Percentiles rank a stretch among this genome's conserved stretches.
Evolutionary conservation across 2,113 vertebrate species (phyloP).

Genomic region (Sylvia atricapilla): DNA sequence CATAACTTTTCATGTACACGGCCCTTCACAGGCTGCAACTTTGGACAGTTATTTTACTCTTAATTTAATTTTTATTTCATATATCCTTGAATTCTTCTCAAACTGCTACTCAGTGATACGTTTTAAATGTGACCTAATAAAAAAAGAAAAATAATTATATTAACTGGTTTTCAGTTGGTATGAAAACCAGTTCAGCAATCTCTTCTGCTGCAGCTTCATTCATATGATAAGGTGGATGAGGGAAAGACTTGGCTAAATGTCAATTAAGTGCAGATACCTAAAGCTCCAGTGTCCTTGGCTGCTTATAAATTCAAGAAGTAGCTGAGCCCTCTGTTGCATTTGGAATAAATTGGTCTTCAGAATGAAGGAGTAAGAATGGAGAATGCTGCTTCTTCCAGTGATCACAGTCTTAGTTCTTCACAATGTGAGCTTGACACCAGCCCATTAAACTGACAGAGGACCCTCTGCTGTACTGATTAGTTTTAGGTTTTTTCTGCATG

Average conservation of each 20-base stretch:
- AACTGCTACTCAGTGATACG: neutral
- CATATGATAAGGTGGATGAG: neutral
- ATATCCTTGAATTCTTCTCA: neutral
- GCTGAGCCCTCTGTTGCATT: neutral
- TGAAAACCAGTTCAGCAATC: neutral
- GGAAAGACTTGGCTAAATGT: neutral
- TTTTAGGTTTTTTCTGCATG: neutral
- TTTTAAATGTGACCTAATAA: neutral
- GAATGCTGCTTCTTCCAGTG: neutral
- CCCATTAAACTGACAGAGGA: neutral
- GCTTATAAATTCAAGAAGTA: neutral
- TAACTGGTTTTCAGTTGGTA: neutral
- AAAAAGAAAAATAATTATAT: neutral
- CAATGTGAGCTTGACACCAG: neutral
- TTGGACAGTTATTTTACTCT: neutral
- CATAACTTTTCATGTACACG: fast-evolving
- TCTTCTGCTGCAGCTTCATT: neutral
- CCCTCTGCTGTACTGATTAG: neutral
- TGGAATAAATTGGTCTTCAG: neutral
- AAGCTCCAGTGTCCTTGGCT: neutral
- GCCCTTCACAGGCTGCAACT: neutral
- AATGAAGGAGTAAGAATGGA: neutral
- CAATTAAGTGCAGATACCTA: neutral
- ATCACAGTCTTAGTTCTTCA: neutral
- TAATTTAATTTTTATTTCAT: neutral